Percentiles rank a stretch among this genome's conserved stretches.
phyloP scores from a whole-genome alignment of 2,888 invertebrate genomes.

The Pyrocoelia pectoralis region DNA sequence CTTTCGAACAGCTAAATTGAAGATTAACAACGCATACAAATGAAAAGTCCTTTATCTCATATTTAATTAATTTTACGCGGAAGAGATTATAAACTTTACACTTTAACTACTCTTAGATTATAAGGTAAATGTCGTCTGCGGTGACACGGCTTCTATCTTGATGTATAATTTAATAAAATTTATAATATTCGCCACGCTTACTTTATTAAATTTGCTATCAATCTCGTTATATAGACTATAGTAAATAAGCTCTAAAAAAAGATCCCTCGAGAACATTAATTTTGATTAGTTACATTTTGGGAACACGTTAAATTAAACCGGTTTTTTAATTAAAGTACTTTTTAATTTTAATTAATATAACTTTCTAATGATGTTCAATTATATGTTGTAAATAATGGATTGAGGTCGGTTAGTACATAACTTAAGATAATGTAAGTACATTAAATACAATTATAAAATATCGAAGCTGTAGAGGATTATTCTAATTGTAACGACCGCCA shows the following conservation, averaged over 20 bases:
- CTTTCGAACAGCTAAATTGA: not conserved
- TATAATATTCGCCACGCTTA: not conserved
- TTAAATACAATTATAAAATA: too few relatives aligned
- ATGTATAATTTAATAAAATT: not conserved
- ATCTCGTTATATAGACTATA: not conserved
- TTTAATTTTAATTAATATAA: too few relatives aligned
- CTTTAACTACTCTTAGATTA: not conserved
- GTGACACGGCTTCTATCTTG: conserved; percentile 1
- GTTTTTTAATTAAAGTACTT: too few relatives aligned
- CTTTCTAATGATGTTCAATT: too few relatives aligned
- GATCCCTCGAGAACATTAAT: not conserved
- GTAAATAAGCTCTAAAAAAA: not conserved
- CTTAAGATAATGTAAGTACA: too few relatives aligned
- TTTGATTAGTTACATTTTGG: not conserved
- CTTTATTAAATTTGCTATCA: conserved; percentile 1
- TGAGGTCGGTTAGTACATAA: too few relatives aligned
- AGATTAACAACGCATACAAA: not conserved
- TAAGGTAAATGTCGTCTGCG: not conserved
- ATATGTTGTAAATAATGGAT: too few relatives aligned
- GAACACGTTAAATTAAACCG: too few relatives aligned
- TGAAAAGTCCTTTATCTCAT: not conserved
- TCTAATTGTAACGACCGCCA: too few relatives aligned
- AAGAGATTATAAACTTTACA: conserved; percentile 1
- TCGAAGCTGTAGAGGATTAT: too few relatives aligned
- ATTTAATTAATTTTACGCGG: not conserved